A percentile compares a stretch with the other conserved stretches of the same genome.
These are phyloP conservation scores for Trinorchestia longiramus DNA, from an alignment of 1,140 invertebrate species.

Conservation along the genomic window DNA sequence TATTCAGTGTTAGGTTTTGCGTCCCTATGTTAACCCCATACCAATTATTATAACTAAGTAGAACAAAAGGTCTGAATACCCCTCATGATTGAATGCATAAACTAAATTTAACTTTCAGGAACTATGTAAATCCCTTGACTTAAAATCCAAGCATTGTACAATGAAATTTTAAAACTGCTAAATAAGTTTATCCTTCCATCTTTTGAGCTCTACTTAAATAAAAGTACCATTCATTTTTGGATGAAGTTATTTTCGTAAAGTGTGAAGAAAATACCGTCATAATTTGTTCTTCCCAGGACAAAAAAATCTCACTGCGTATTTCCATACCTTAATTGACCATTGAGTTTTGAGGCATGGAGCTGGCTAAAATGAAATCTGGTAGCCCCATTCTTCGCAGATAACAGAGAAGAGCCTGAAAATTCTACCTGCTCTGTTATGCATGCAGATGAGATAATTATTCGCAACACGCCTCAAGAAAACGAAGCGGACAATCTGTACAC, in stretches of 20 bases:
- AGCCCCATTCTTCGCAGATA: conserved; percentile 37
- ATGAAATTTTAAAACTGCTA: not conserved
- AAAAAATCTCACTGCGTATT: not conserved
- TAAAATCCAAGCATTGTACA: not conserved
- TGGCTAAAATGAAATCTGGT: conserved; percentile 30
- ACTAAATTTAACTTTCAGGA: not conserved
- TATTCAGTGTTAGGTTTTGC: too few species aligned
- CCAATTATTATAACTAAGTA: too few species aligned
- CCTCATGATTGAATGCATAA: too few species aligned
- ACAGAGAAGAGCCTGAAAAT: conserved; percentile 13
- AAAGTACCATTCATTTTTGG: not conserved
- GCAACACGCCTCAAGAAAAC: not conserved
- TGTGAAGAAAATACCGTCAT: not conserved
- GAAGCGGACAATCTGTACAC: conserved; percentile 27
- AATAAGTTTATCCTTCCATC: not conserved
- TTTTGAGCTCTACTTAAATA: not conserved
- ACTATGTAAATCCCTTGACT: not conserved
- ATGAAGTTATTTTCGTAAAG: not conserved
- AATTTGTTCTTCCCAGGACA: not conserved
- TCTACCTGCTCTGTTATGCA: conserved; percentile 45
- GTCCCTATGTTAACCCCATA: too few species aligned
- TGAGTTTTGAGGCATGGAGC: not conserved
- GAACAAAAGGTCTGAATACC: too few species aligned
- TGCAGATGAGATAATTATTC: conserved; percentile 54
- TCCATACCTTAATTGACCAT: conserved; percentile 36